Conservation (phyloP, 2,797 vertebrate genomes). For the Ceryle rudis region DNA sequence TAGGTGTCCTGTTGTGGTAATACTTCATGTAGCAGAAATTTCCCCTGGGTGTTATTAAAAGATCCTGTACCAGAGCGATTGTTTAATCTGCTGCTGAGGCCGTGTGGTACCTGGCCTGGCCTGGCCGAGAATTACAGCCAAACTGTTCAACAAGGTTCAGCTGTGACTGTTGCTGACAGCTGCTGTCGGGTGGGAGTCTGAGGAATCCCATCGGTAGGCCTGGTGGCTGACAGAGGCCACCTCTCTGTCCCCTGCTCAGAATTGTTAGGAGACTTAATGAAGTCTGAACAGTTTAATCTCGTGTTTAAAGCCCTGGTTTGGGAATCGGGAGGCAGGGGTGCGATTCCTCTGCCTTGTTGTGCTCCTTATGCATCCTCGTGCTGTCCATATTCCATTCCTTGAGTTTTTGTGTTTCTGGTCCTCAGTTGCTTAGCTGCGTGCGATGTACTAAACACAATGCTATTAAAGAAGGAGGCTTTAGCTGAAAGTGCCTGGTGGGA, state of each 20-base stretch:
- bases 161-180: background rate
- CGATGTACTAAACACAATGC: background rate
- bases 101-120: background rate
- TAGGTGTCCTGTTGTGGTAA: background rate
- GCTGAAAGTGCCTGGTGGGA: background rate
- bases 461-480: background rate
- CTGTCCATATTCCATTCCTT: background rate
- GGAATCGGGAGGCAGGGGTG: background rate
- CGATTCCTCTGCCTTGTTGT: background rate
- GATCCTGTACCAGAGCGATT: background rate
- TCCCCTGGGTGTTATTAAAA: background rate
- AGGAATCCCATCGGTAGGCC: rapidly evolving
- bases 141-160: rapidly evolving
- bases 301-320: background rate
- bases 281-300: rapidly evolving
- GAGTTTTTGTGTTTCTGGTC: background rate
- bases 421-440: background rate
- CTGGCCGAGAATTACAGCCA: rapidly evolving
- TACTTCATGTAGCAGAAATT: background rate
- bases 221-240: background rate
- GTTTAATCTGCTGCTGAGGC: background rate
- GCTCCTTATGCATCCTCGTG: rapidly evolving
- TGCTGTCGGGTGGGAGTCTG: background rate
- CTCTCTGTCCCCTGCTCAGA: background rate
- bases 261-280: background rate